Evolutionary conservation across 1,140 invertebrate genomes (phyloP).

Genomic region (Wiebesia pumilae): DNA sequence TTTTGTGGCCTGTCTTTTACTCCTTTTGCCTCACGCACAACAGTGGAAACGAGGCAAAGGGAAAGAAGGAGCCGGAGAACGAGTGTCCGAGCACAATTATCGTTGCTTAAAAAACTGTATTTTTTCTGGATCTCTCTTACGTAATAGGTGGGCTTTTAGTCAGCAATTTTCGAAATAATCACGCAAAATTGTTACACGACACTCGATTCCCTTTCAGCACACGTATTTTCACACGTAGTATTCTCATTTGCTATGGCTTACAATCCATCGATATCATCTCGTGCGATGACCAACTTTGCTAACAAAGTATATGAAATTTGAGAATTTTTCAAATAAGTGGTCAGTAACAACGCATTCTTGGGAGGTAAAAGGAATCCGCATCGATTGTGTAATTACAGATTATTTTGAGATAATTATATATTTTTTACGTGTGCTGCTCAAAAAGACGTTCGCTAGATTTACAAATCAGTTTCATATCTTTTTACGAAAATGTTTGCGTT

Average conservation of each 20-base stretch:
- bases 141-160: constrained; percentile 13
- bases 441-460: not conserved
- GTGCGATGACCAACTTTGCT: not conserved
- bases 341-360: not conserved
- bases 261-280: not conserved
- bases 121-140: constrained; percentile 19
- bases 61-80: not conserved
- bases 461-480: not conserved
- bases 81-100: constrained; percentile 40
- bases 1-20: not conserved
- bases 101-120: constrained; percentile 4
- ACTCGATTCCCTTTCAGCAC: not conserved
- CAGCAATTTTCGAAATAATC: constrained; percentile 44
- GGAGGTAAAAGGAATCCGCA: not conserved
- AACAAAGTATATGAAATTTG: not conserved
- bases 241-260: not conserved
- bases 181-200: constrained; percentile 31
- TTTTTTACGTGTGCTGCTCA: not conserved
- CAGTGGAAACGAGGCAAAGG: not conserved
- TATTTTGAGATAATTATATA: not conserved
- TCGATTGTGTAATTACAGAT: not conserved
- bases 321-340: not conserved
- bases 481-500: too few relatives aligned
- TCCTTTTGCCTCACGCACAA: not conserved
- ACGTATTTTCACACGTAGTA: constrained; percentile 36